Evolutionary conservation across 1,140 invertebrate species (phyloP), one percentile per base, ranked within the genome.

Genomic region (Apocrypta bakeri): DNA sequence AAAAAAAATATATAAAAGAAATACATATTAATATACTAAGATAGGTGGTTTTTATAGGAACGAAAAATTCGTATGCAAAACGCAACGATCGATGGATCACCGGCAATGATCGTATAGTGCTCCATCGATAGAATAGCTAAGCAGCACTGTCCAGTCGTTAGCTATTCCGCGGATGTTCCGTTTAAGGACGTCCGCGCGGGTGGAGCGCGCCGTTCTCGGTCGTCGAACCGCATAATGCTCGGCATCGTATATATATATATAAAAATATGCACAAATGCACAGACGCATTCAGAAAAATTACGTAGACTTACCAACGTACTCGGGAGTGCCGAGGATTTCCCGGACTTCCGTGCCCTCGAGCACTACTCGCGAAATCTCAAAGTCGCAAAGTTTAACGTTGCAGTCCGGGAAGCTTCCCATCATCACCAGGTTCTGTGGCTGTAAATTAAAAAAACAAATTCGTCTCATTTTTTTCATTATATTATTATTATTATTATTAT

Each of bases 291-390:
- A n/a, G n/a, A n/a, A n/a, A n/a, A n/a, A n/a, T n/a, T n/a, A n/a
- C n/a, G n/a, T 17, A 29, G 33, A 87, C 95, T 93, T 90, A 96
- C 95, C 95, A 83, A 96, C 95, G 92, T 96, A 96, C 90, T 96
- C 96, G 2, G 95, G 95, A 24, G 96, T 96, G 21, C 96, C 96
- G n/a, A 96, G 92, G 71, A 96, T 96, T 87, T 96, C 96, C 21
- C 95, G 89, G 21, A 96, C 93, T 87, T 96, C 95, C 63, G 94
- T 93, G 9, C 94, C 94, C 31, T 94, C 93, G 37, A 94, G 91
- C 48, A 96, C 93, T 4, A 95, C 92, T 84, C 95, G 92, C 0
- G 95, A 96, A 75, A 96, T 95, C 86, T 96, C 95, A 83, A 96
- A 95, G 89, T 96, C 96, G 90, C 96, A 96, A 0, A 96, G 91